These are phyloP conservation scores for Romanogobio albipinnatus DNA, from an alignment of 2,113 vertebrate species.

Conservation along the genomic window DNA sequence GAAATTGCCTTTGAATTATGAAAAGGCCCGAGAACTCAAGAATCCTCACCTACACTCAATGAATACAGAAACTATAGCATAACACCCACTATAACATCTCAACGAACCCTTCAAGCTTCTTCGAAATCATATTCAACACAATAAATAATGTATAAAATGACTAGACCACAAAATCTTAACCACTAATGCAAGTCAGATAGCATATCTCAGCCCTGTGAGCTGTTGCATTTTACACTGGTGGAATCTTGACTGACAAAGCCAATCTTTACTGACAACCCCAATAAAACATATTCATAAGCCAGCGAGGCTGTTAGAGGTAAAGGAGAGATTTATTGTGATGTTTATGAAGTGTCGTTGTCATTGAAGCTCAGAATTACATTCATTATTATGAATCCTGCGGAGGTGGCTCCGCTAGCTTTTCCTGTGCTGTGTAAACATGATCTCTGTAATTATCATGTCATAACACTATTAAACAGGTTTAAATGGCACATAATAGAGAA, in stretches of 20 bases:
- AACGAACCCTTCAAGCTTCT: not conserved
- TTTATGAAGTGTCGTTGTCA: conserved; percentile 26
- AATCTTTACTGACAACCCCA: conserved; percentile 22
- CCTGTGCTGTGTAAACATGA: conserved; percentile 38
- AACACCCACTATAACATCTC: conserved; percentile 4
- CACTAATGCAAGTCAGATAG: conserved; percentile 8
- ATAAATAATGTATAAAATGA: conserved; percentile 9
- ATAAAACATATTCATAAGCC: conserved; percentile 32
- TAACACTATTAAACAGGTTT: not conserved
- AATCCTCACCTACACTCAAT: not conserved
- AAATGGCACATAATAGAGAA: conserved; percentile 13
- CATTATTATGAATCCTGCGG: conserved; percentile 43
- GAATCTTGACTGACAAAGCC: conserved; percentile 40
- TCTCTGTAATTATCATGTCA: conserved; percentile 35
- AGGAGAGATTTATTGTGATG: conserved; percentile 42
- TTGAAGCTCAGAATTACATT: conserved; percentile 19
- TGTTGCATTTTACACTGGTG: not conserved
- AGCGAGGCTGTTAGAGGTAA: conserved; percentile 31
- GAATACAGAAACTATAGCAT: conserved; percentile 30
- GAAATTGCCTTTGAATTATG: conserved; percentile 61
- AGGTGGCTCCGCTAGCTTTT: not conserved
- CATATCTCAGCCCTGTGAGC: conserved; percentile 8
- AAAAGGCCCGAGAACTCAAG: conserved; percentile 46
- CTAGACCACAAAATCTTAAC: not conserved
- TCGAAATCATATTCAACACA: conserved; percentile 10